Conservation (phyloP, 2,113 vertebrate species). For the Propithecus coquereli region DNA sequence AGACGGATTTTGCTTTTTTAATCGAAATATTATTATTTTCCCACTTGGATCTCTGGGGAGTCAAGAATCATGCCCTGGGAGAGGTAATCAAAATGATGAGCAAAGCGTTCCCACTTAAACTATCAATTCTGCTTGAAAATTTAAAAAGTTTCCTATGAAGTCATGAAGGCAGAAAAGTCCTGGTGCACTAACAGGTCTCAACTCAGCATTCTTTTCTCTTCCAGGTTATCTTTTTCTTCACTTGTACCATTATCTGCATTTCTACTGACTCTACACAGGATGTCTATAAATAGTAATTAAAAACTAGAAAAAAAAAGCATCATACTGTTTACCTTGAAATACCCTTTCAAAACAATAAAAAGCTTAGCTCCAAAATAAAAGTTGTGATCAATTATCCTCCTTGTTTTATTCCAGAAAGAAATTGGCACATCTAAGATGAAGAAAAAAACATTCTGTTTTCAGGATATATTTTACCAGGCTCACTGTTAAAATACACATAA, state of each 20-base stretch:
- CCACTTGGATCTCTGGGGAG: background rate
- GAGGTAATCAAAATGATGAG: background rate
- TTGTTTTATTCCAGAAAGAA: slow-evolving; percentile 72
- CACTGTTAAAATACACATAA: slow-evolving; percentile 25
- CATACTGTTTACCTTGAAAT: slow-evolving; percentile 34
- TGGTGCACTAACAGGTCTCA: accelerated
- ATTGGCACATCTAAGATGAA: slow-evolving; percentile 67
- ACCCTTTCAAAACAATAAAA: slow-evolving; percentile 62
- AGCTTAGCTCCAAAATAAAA: slow-evolving; percentile 55
- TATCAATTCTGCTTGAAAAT: slow-evolving; percentile 20
- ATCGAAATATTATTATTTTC: slow-evolving; percentile 1
- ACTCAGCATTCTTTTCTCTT: background rate
- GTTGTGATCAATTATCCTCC: slow-evolving; percentile 58
- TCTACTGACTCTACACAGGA: slow-evolving; percentile 58
- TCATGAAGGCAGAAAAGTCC: slow-evolving; percentile 34
- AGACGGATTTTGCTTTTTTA: background rate
- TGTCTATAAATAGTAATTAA: slow-evolving; percentile 52
- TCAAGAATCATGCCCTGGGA: background rate
- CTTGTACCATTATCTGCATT: background rate
- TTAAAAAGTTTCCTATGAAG: slow-evolving; percentile 52
- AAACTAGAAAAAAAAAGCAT: slow-evolving; percentile 47
- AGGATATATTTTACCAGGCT: background rate
- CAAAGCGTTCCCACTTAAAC: background rate
- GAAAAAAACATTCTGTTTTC: slow-evolving; percentile 73
- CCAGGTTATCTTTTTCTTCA: background rate